phyloP scores from a whole-genome alignment of 2,113 vertebrate species.

The Passer domesticus region DNA sequence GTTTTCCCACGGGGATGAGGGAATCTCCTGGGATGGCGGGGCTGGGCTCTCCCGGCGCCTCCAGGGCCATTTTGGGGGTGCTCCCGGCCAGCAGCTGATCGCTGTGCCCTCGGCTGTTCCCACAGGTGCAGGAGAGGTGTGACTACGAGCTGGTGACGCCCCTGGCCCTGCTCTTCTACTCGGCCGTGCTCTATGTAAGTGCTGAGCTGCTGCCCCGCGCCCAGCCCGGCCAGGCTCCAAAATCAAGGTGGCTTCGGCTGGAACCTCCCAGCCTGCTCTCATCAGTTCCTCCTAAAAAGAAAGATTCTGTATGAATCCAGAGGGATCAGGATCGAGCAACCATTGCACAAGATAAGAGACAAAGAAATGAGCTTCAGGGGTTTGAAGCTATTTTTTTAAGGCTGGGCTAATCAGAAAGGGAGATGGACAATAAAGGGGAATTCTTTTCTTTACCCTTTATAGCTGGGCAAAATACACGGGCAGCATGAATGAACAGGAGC shows the following conservation, averaged over 20 bases:
- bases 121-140: slow-evolving; percentile 88
- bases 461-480: neutral
- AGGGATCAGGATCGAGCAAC: neutral
- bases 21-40: neutral
- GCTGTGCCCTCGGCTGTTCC: neutral
- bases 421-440: neutral
- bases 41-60: rapidly evolving
- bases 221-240: rapidly evolving
- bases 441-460: neutral
- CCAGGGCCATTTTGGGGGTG: neutral
- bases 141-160: slow-evolving; percentile 90
- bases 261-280: neutral
- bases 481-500: neutral
- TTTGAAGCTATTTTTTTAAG: neutral
- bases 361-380: neutral
- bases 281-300: neutral
- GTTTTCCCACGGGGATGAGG: rapidly evolving
- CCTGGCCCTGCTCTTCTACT: slow-evolving; percentile 90
- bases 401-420: neutral
- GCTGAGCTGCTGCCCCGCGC: neutral
- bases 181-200: slow-evolving; percentile 87
- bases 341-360: neutral
- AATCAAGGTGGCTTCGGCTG: rapidly evolving
- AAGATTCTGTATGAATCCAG: rapidly evolving
- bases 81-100: neutral